A percentile compares a stretch with the other conserved stretches of the same genome.
Conservation (phyloP, 2,888 invertebrate species). For the Tipula confusa region DNA sequence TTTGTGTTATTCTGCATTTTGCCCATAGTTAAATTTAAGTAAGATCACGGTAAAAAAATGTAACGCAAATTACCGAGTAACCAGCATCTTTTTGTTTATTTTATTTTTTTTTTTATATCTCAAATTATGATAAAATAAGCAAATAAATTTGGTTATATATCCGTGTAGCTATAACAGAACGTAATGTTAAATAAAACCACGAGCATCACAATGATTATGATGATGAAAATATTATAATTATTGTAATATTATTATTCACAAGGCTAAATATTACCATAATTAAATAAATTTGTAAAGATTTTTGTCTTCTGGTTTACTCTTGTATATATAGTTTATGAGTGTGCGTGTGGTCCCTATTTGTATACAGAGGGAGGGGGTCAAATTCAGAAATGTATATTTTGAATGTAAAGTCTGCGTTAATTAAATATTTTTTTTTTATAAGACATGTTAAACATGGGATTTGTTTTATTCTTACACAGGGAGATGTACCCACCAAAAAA, state of each 20-base stretch:
- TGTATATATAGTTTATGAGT: neutral
- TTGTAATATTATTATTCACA: neutral
- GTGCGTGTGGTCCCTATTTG: too few species aligned
- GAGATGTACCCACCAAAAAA: neutral
- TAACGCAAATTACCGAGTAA: neutral
- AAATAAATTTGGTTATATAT: neutral
- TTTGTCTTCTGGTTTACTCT: neutral
- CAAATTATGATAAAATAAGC: constrained; percentile 1
- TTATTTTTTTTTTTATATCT: neutral
- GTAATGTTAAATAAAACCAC: neutral
- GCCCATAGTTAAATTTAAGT: neutral
- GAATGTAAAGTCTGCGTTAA: neutral
- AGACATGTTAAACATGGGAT: neutral
- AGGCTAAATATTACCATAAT: constrained; percentile 20
- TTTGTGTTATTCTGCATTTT: neutral
- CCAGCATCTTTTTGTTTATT: neutral
- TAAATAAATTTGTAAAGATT: neutral
- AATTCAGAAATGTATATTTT: neutral
- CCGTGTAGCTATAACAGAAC: neutral
- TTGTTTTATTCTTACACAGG: neutral
- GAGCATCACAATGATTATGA: neutral
- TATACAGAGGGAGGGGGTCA: neutral
- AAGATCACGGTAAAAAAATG: neutral
- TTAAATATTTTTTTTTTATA: neutral
- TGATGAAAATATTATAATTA: neutral